Conservation (phyloP, 2,797 vertebrate genomes). For the Gallinago stenura region DNA sequence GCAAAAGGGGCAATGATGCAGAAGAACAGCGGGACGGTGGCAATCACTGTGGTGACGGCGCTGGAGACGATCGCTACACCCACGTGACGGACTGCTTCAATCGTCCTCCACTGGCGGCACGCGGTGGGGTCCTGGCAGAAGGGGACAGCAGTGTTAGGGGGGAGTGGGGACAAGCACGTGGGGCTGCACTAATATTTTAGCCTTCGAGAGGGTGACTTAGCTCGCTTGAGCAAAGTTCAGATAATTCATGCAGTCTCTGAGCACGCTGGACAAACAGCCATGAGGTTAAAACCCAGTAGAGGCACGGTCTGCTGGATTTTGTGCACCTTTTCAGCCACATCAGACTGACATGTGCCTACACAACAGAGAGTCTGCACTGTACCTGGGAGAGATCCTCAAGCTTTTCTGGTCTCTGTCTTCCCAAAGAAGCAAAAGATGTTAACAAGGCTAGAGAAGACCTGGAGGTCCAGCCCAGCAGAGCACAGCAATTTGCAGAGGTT, state of each 20-base stretch:
- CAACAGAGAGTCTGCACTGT: background rate
- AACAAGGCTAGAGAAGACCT: background rate
- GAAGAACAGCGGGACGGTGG: conserved; percentile 95
- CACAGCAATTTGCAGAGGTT: background rate
- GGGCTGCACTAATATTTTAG: fast-evolving
- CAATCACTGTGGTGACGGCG: conserved; percentile 92
- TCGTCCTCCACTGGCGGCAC: conserved; percentile 86
- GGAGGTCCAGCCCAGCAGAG: background rate
- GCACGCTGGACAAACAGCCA: background rate
- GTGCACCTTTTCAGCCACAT: background rate
- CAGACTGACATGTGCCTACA: background rate
- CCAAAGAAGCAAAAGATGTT: background rate
- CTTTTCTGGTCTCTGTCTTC: background rate
- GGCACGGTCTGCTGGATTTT: background rate
- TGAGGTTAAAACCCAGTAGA: background rate
- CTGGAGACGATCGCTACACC: conserved; percentile 97
- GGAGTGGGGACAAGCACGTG: too few relatives aligned
- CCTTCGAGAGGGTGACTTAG: background rate
- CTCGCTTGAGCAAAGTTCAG: fast-evolving
- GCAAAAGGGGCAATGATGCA: conserved; percentile 98
- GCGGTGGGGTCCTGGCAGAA: conserved; percentile 79
- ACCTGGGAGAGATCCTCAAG: background rate
- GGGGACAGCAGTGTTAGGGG: background rate
- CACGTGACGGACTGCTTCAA: conserved; percentile 91
- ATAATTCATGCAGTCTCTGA: background rate